These are phyloP conservation scores for Campoletis sonorensis DNA, from an alignment of 1,140 invertebrate species.

Conservation along the genomic window DNA sequence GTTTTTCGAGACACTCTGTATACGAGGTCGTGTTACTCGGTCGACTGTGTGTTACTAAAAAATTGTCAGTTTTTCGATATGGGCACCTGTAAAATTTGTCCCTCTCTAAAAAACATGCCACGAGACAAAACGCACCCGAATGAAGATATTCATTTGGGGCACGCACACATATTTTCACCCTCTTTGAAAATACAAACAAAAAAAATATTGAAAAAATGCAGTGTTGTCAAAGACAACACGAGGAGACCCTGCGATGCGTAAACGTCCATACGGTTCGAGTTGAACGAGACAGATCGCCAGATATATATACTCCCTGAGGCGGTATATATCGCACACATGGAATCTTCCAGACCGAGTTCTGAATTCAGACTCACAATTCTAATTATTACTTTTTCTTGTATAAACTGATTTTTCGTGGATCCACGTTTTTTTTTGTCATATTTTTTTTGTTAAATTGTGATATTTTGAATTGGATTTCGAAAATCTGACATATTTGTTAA, in stretches of 20 bases:
- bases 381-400: slow-evolving; percentile 18
- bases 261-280: slow-evolving; percentile 30
- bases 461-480: no score
- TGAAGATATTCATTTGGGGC: slow-evolving; percentile 10
- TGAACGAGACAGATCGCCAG: slow-evolving; percentile 32
- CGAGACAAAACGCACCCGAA: slow-evolving; percentile 24
- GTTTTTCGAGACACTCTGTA: no score
- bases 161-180: slow-evolving; percentile 10
- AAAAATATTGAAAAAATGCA: not conserved
- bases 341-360: not conserved
- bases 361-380: not conserved
- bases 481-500: no score
- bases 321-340: not conserved
- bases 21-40: not conserved
- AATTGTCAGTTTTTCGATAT: not conserved
- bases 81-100: slow-evolving; percentile 48
- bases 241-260: slow-evolving; percentile 36
- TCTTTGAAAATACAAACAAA: not conserved
- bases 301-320: slow-evolving; percentile 32
- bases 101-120: not conserved
- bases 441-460: no score
- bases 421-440: no score
- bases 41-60: not conserved
- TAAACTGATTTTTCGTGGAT: no score
- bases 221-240: slow-evolving; percentile 56